These are phyloP conservation scores for Ctenodactylus gundi DNA, from an alignment of 2,113 vertebrate species.

Conservation along the genomic window DNA sequence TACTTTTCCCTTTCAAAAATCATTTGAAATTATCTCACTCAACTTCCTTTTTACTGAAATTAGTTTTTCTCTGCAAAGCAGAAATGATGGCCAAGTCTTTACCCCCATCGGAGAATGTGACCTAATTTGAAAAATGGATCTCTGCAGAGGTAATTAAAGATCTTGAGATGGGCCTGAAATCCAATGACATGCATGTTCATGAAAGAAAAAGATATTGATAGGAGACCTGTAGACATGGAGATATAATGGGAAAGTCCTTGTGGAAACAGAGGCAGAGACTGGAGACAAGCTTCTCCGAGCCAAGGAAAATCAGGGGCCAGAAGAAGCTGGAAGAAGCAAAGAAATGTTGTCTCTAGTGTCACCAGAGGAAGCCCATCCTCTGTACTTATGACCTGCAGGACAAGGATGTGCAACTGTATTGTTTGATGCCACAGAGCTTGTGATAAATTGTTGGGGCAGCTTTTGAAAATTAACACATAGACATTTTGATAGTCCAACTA, in stretches of 20 bases:
- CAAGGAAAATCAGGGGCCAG: background rate
- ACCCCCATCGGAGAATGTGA: background rate
- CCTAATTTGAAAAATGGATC: background rate
- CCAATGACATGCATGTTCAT: background rate
- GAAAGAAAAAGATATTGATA: background rate
- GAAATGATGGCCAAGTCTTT: background rate
- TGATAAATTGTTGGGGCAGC: background rate
- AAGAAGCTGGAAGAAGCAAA: background rate
- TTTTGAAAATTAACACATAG: background rate
- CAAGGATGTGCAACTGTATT: background rate
- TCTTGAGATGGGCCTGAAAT: background rate
- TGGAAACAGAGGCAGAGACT: background rate
- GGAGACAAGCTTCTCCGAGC: background rate
- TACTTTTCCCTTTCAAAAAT: conserved; percentile 19
- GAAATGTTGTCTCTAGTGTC: background rate
- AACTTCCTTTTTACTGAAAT: background rate
- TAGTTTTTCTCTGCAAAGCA: background rate
- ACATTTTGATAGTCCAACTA: background rate
- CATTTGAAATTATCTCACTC: background rate
- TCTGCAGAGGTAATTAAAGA: background rate
- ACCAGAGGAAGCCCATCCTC: background rate
- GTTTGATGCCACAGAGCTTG: background rate
- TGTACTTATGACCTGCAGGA: background rate
- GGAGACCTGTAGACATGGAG: background rate
- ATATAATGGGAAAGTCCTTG: background rate